Percentiles rank a stretch among this genome's conserved stretches.
Conservation (phyloP, 2,113 vertebrate genomes). For the Sylvietta virens region DNA sequence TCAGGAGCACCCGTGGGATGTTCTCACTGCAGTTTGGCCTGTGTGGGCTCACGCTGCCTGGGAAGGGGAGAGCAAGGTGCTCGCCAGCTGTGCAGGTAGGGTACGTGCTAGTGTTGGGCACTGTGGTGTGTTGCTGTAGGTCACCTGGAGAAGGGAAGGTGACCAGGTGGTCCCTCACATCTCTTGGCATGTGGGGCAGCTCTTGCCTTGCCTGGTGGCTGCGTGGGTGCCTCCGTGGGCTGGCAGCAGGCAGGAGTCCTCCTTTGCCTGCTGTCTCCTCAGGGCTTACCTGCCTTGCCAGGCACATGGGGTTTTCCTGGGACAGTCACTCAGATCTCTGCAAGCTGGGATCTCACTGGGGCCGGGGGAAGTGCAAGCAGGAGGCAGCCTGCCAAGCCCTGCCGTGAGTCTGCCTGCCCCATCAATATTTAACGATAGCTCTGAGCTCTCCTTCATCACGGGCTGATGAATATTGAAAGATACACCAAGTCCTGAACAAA, state of each 20-base stretch:
- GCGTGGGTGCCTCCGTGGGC: rapidly evolving
- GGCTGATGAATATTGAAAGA: constrained; percentile 65
- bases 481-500: constrained; percentile 52
- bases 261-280: neutral
- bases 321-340: neutral
- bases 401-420: constrained; percentile 1
- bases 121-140: neutral
- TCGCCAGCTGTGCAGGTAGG: neutral
- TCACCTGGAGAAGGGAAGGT: neutral
- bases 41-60: rapidly evolving
- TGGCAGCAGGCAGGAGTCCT: neutral
- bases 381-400: constrained; percentile 41
- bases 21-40: neutral
- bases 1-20: rapidly evolving
- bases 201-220: neutral
- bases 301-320: neutral
- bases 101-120: neutral
- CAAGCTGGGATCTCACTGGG: neutral
- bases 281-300: neutral
- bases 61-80: neutral
- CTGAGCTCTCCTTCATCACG: constrained; percentile 44
- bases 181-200: neutral
- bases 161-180: neutral
- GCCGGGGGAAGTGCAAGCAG: neutral
- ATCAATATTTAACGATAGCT: constrained; percentile 66